Base-by-base conservation (phyloP, 2,113 vertebrate genomes). In the Podiceps cristatus region DNA sequence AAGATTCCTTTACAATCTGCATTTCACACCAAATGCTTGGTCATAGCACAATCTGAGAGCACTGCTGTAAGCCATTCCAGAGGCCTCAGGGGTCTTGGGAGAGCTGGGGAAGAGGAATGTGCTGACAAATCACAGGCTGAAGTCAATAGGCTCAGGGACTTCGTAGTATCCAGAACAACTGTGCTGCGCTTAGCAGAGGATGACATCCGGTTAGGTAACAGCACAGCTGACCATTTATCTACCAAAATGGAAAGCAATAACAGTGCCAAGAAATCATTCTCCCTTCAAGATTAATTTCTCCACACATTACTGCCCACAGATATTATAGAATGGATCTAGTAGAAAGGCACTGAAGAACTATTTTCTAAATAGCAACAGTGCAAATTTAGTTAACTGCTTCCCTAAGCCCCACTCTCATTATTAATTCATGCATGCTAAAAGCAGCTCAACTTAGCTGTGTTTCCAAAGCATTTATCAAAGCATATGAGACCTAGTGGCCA, bases 71-170 rank as follows among this genome's bases (percentile, higher is more conserved):
- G 33, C 18, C 47, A 18, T 0, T 37, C 47, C 75, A 44, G 58
- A 42, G 24, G 25, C 31, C 20, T 44, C 9, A 14, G 28, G 0
- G 0, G 8, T 2, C 0, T 1, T 10, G 7, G 28, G 25, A 62
- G 45, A 72, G 58, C 13, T 0, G 0, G 10, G 49, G 19, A 55
- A 66, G 24, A 66, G 31, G 10, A 49, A 85, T 0, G 0, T 6
- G 28, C 69, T 78, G 83, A 44, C 33, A 91, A 87, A 85, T 55
- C 55, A 47, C 72, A 42, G 0, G 0, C 13, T 3, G 1, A 55
- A 40, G 7, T 64, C 50, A 27, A 50, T 2, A 8, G 7, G 31
- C n/a, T 27, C 0, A 0, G 44, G 15, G 60, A 71, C 80, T 81
- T 47, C 35, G 44, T 33, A 40, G 47, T 4, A n/a, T 20, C 80